Evolutionary conservation across 2,797 vertebrate species (phyloP), one percentile per base, ranked within the genome.

Genomic region (Esox lucius): DNA sequence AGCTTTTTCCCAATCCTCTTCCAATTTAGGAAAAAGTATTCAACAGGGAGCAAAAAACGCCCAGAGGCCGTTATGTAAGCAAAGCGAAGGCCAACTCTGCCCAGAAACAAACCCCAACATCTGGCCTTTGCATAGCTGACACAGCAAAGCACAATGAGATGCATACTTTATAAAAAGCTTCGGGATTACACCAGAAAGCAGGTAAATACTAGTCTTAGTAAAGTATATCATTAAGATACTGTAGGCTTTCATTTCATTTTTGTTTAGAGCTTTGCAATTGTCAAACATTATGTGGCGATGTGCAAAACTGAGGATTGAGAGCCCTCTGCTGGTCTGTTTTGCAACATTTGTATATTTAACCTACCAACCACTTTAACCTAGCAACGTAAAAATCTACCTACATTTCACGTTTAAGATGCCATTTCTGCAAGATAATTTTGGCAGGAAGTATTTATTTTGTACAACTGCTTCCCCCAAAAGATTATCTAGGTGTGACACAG

Each of bases 241-340:
- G 74, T 39, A 22, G 31, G 24, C 5, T 31, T 13, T 17, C 6
- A 35, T 28, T 64, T 64, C n/a, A 5, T 11, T 26, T 33, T 64
- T 64, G 26, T 65, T 35, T 8, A 16, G 26, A 35, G 31, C 24
- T 59, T 72, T 31, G 39, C 15, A 11, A 46, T 46, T 46, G 35
- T 46, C 12, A 46, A 46, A 46, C 6, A 1, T 13, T 46, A 46
- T 11, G 9, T 13, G 42, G 12, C 42, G 12, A 13, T 13, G 42
- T 2, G 56, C 22, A 77, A 72, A 48, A 56, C 62, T 35, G 77
- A 56, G 70, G 72, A 35, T 33, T 62, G 28, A 26, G 62, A 62
- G 65, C 80, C 86, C 76, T 84, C 86, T 88, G 71, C 80, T 86
- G 86, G 79, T 49, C 11, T 26, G 39, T 56, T 64, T 46, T 64